Percentiles rank a stretch among this genome's conserved stretches.
phyloP scores from a whole-genome alignment of 1,140 invertebrate species.

The Semibalanus balanoides region DNA sequence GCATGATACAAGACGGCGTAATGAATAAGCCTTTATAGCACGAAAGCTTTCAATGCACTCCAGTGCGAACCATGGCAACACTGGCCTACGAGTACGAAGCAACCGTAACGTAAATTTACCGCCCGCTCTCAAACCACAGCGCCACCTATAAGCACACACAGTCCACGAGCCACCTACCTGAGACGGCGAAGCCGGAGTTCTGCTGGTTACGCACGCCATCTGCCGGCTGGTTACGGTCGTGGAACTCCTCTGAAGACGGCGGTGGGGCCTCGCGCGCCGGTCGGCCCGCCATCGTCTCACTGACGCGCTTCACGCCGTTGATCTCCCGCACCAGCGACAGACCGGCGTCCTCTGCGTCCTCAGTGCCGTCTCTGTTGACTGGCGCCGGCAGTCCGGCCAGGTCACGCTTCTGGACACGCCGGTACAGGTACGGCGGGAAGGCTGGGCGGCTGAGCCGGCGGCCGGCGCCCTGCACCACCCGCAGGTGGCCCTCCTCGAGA shows the following conservation, averaged over 20 bases:
- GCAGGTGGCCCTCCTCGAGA: constrained; percentile 72
- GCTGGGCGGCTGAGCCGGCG: constrained; percentile 50
- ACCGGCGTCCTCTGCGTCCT: not conserved
- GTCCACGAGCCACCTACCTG: not conserved
- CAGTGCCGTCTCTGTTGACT: not conserved
- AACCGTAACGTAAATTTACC: too few species aligned
- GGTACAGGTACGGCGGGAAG: constrained; percentile 50
- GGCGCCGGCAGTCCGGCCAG: constrained; percentile 18
- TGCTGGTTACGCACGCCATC: constrained; percentile 16
- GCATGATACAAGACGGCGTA: too few species aligned
- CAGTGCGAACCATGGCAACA: too few species aligned
- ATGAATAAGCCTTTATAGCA: too few species aligned
- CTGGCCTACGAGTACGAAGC: too few species aligned
- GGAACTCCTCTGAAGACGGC: constrained; percentile 6
- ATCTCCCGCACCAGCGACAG: not conserved
- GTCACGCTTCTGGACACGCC: constrained; percentile 39
- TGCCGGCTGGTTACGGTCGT: constrained; percentile 8
- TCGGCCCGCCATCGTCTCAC: not conserved
- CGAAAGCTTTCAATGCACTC: too few species aligned
- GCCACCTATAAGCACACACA: too few species aligned
- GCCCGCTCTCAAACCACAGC: too few species aligned
- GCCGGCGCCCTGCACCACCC: constrained; percentile 74
- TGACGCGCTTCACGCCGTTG: not conserved
- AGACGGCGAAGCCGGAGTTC: constrained; percentile 11
- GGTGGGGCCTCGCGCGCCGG: not conserved